A percentile compares a stretch with the other conserved stretches of the same genome.
Evolutionary conservation across 1,140 invertebrate genomes (phyloP).

Genomic region (Hermatobates lingyangjiaoensis): DNA sequence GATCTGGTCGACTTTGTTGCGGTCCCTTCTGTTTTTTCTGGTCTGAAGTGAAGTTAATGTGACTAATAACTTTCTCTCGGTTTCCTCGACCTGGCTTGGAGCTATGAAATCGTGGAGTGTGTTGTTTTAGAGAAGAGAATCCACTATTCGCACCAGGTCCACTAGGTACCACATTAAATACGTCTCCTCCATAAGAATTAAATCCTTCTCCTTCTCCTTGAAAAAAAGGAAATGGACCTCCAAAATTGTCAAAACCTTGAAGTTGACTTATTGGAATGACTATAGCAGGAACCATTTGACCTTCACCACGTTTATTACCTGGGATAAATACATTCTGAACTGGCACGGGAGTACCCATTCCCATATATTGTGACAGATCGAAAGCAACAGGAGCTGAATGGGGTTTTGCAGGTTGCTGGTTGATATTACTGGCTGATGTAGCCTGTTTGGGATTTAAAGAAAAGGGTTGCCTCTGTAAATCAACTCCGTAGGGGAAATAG

Average conservation of each 20-base stretch:
- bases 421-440: background rate
- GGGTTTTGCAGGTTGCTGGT: background rate
- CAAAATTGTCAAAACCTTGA: background rate
- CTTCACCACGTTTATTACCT: conserved; percentile 2
- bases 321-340: conserved; percentile 5
- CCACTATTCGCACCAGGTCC: no score
- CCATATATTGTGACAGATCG: conserved; percentile 6
- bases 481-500: background rate
- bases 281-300: conserved; percentile 9
- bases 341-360: conserved; percentile 4
- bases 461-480: background rate
- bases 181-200: background rate
- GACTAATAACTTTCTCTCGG: background rate
- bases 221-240: background rate
- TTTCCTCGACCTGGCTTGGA: background rate
- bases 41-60: background rate
- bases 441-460: no score
- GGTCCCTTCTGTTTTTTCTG: background rate
- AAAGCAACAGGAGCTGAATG: background rate
- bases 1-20: background rate
- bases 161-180: background rate
- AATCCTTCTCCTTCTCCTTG: background rate
- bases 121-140: no score
- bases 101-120: background rate
- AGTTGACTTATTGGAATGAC: conserved; percentile 3